Conservation (phyloP, 2,113 vertebrate species). For the Apistogramma diplotaenia region DNA sequence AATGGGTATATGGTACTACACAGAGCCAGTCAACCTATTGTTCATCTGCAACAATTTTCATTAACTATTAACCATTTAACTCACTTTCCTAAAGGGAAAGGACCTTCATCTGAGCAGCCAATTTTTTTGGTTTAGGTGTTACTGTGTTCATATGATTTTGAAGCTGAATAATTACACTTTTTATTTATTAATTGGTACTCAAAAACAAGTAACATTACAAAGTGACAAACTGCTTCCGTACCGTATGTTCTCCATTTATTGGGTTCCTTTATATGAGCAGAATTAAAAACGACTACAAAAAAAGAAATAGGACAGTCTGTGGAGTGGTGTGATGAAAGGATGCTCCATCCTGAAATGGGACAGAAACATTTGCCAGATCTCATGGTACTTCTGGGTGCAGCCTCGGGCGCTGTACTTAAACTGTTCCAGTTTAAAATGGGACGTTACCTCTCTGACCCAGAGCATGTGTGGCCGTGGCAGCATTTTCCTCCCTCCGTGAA, state of each 20-base stretch:
- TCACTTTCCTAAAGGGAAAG: not conserved
- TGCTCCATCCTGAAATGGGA: not conserved
- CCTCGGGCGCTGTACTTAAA: not conserved
- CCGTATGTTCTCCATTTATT: not conserved
- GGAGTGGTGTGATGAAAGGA: not conserved
- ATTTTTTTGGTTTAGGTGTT: not conserved
- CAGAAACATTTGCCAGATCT: not conserved
- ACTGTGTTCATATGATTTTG: not conserved
- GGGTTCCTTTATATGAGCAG: not conserved
- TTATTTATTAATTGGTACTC: not conserved
- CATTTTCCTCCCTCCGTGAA: not conserved
- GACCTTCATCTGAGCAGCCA: not conserved
- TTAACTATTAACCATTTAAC: not conserved
- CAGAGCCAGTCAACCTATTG: not conserved
- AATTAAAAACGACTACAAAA: not conserved
- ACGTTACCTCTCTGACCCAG: not conserved
- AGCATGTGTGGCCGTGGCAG: not conserved
- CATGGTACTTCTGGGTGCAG: not conserved
- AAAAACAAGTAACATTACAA: not conserved
- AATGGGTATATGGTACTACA: not conserved
- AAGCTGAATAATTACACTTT: not conserved
- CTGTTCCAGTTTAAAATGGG: conserved; percentile 5
- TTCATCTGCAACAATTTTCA: not conserved
- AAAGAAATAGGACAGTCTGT: not conserved
- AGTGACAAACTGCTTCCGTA: not conserved